Base-by-base conservation (phyloP, 1,140 invertebrate genomes). In the Ptiloglossa arizonensis region DNA sequence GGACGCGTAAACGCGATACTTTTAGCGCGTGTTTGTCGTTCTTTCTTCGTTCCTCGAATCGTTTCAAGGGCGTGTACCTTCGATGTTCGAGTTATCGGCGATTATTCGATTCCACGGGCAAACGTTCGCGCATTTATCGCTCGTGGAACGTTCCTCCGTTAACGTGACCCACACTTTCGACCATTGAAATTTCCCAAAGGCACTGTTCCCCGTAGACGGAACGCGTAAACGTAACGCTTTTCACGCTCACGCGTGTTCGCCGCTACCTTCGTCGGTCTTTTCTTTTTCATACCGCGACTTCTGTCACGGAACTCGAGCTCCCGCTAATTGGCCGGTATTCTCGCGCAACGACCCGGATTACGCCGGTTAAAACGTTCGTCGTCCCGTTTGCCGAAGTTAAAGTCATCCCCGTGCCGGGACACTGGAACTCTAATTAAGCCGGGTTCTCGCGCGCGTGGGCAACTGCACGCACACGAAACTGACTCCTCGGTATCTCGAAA, bases 271-370 rank as follows among this genome's bases (percentile, higher is more conserved):
- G 32, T 22, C 24, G 35, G 13, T 41, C 1, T 38, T 48, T 48
- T n/a, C n/a, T n/a, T 59, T 41, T 41, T 19, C 9, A 1, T 1
- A 19, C 24, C 15, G 9, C 13, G 17, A 22, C 15, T 52, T 54
- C 11, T 32, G 9, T 62, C 68, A 50, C 24, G 27, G 38, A n/a
- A n/a, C 38, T 35, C 62, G 67, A 79, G 57, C 32, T 54, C 32
- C n/a, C 60, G 44, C 62, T 83, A 81, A 81, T 83, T 83, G 74
- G 50, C 41, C 44, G 29, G 64, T 44, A 50, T 59, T 67, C 71
- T 50, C 27, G 50, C 44, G 54, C 60, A 64, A 79, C 70, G 60
- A 64, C 11, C 38, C 70, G 80, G 77, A 82, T 80, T 82, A 80
- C 75, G 77, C 46, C 79, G 70, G 80, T 82, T 71, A 67, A 63